Base-by-base conservation (phyloP, 2,113 vertebrate species). In the Tauraco erythrolophus region DNA sequence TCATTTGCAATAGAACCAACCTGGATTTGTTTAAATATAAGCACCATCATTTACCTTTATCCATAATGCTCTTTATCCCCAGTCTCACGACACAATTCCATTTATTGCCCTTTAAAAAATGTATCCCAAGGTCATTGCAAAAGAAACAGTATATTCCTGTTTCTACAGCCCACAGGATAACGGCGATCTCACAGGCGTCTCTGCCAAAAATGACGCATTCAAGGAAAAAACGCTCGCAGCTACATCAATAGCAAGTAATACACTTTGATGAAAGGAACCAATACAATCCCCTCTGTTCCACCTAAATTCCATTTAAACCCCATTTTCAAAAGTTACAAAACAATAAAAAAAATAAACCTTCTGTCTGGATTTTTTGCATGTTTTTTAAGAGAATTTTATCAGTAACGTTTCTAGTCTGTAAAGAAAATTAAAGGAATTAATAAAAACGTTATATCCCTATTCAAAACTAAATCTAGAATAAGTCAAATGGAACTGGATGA, bases 391-490 rank as follows among this genome's bases (percentile, higher is more conserved):
- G 31, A 80, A 41, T 88, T 89, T 91, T 71, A 87, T 45, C 50
- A 53, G 27, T 51, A 74, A 68, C n/a, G 7, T 71, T 93, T 84
- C 39, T 30, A 72, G 35, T 19, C 61, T 61, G 45, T 66, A 88
- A 93, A 66, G 7, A 83, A 19, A 69, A 69, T n/a, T 35, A 74
- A 87, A 93, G 28, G 15, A 75, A 72, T 79, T 39, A 30, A 87
- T 84, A 51, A 58, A 91, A 75, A 70, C 11, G 11, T 60, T 80
- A 25, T 37, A 92, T n/a, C 21, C 22, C 28, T 60, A 64, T 31
- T 74, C 56, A 85, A 91, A 94, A 93, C 71, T 84, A 89, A 64
- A 85, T 10, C 11, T n/a, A 88, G 37, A 91, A 35, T 84, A 84
- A 92, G 15, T 81, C 69, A 94, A 97, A 92, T 18, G 4, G 27